Conservation (phyloP, 2,113 vertebrate genomes). For the Protomyctophum bolini region DNA sequence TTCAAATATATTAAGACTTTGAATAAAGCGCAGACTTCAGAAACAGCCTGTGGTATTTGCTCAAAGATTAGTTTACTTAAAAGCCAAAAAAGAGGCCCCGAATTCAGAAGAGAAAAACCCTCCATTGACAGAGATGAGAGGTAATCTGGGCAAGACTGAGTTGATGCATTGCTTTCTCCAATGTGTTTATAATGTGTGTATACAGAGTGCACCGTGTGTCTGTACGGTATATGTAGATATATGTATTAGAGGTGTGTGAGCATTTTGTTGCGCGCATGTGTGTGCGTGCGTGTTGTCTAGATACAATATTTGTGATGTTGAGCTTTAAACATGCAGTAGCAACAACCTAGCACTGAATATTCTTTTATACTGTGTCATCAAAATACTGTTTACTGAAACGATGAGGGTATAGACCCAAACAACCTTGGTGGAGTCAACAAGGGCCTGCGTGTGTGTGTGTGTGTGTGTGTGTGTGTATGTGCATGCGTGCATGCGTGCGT, state of each 20-base stretch:
- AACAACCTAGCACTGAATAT: slow-evolving; percentile 30
- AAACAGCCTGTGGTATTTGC: slow-evolving; percentile 75
- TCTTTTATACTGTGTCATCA: slow-evolving; percentile 34
- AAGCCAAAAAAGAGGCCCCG: slow-evolving; percentile 58
- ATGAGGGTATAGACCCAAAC: neutral
- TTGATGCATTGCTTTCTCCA: slow-evolving; percentile 19
- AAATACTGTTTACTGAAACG: slow-evolving; percentile 65
- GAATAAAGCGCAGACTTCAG: slow-evolving; percentile 69
- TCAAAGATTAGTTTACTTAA: slow-evolving; percentile 82
- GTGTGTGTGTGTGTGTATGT: neutral
- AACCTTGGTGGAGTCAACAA: slow-evolving; percentile 18
- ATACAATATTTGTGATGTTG: slow-evolving; percentile 21
- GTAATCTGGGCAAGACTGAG: slow-evolving; percentile 60
- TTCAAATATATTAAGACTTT: slow-evolving; percentile 70
- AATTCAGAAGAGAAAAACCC: slow-evolving; percentile 60
- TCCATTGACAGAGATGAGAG: slow-evolving; percentile 66
- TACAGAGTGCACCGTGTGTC: neutral
- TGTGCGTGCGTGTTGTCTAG: slow-evolving; percentile 8
- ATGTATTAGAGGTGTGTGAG: neutral
- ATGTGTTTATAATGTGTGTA: slow-evolving; percentile 6
- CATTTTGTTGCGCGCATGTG: neutral
- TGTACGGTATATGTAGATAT: slow-evolving; percentile 12
- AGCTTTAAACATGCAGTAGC: slow-evolving; percentile 29
- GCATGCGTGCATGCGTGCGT: neutral
- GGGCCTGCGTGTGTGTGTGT: neutral